A percentile compares a stretch with the other conserved stretches of the same genome.
These are phyloP conservation scores for Parazoanthus darwini DNA, from an alignment of 92 coral and sea anemone genomes.

Conservation along the genomic window DNA sequence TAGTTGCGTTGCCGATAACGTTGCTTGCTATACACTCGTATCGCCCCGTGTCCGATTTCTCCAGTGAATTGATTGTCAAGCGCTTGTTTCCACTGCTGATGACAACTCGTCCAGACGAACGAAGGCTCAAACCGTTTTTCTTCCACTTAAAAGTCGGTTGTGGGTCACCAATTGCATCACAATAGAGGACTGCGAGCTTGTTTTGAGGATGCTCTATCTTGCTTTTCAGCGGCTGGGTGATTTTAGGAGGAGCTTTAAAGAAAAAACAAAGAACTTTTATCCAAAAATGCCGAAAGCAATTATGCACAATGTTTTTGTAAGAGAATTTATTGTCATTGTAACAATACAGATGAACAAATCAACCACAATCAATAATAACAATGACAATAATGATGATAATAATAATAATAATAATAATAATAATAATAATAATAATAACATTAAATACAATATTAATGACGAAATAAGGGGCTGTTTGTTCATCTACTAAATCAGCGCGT, in stretches of 20 bases:
- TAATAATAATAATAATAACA: too few relatives aligned
- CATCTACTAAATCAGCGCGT: too few relatives aligned
- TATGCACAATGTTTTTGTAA: too few relatives aligned
- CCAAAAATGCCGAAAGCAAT: too few relatives aligned
- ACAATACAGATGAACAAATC: too few relatives aligned
- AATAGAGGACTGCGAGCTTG: background rate
- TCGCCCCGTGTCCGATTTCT: background rate
- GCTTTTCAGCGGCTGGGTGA: background rate
- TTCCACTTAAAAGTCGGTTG: slow-evolving; percentile 1
- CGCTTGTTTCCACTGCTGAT: background rate
- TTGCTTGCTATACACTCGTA: background rate
- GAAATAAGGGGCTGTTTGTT: too few relatives aligned
- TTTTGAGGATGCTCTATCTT: background rate
- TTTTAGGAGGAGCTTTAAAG: background rate
- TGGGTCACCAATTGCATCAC: background rate
- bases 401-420: too few relatives aligned
- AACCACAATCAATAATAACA: background rate
- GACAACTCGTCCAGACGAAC: background rate
- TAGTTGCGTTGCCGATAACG: background rate
- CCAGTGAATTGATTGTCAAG: background rate
- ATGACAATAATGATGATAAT: too few relatives aligned
- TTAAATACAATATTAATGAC: too few relatives aligned
- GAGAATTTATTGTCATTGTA: too few relatives aligned
- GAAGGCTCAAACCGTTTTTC: background rate
- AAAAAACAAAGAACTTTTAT: too few relatives aligned